Base-by-base conservation (phyloP, 2,888 invertebrate genomes). In the Volucella inflata region DNA sequence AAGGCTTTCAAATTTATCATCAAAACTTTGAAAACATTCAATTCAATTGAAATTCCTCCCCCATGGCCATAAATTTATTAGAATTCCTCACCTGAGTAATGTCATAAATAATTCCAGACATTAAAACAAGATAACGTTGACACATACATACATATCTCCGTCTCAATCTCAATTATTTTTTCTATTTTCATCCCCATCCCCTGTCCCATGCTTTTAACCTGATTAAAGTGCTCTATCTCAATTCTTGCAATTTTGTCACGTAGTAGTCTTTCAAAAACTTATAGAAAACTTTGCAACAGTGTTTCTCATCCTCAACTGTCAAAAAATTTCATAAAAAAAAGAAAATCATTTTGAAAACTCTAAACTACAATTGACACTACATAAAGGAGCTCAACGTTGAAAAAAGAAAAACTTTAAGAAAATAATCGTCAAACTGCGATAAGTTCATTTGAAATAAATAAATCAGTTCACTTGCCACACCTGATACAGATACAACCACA, bases 311-410 rank as follows among this genome's bases (percentile, higher is more conserved):
- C n/a, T 17, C 48, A 12, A 40, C 17, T 65, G 38, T 64, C 64
- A n/a, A 50, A 51, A 50, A 6, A 40, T 62, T 62, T 46, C 0
- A 1, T 0, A 30, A 30, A 30, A 30, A 30, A 30, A 30, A 30
- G 21, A n/a, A 30, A 62, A 62, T 62, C 46, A 30, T 62, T 65
- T 51, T 38, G 21, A 21, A 65, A 65, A 51, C 51, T 65, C 6
- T 51, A 38, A 65, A 50, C 16, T 50, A 65, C 65, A 65, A 65
- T 51, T 65, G 50, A 50, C 65, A 65, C 50, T 17, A 40, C 51
- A 40, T 64, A 14, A 14, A 10, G 11, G 4, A 36, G 14, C 14
- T 14, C 11, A 14, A 8, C 12, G 36, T 12, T 12, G 4, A 38
- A 57, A 50, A 48, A 12, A 11, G 6, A 8, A n/a, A 65, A 30